A percentile compares a stretch with the other conserved stretches of the same genome.
phyloP scores from a whole-genome alignment of 1,140 invertebrate genomes.

The Calephelis virginiensis region DNA sequence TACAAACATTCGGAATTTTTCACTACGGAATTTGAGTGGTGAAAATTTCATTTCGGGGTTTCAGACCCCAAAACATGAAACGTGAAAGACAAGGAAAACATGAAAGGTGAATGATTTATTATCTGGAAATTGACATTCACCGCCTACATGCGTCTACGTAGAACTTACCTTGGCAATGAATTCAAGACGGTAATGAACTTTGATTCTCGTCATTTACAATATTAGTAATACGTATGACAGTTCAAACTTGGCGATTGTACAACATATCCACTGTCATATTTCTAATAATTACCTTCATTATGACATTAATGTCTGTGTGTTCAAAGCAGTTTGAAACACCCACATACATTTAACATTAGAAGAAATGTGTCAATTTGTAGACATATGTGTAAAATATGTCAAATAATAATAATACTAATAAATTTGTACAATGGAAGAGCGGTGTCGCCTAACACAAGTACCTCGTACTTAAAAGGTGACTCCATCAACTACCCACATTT shows the following conservation, averaged over 20 bases:
- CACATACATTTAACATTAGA: not conserved
- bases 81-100: not conserved
- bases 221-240: slow-evolving; percentile 18
- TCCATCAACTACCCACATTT: no score
- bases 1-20: no score
- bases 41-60: no score
- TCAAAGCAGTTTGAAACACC: slow-evolving; percentile 1
- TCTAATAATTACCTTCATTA: slow-evolving; percentile 30
- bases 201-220: slow-evolving; percentile 47
- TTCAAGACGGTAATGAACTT: slow-evolving; percentile 64
- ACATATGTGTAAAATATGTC: not conserved
- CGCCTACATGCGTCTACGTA: slow-evolving; percentile 39
- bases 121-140: slow-evolving; percentile 1
- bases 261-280: slow-evolving; percentile 10
- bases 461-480: no score
- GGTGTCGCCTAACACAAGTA: no score
- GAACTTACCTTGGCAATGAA: slow-evolving; percentile 64
- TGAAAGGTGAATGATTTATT: slow-evolving; percentile 18
- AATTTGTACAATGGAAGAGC: no score
- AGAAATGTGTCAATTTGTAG: slow-evolving; percentile 18
- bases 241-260: slow-evolving; percentile 6
- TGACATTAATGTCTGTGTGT: slow-evolving; percentile 1
- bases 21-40: no score
- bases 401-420: not conserved
- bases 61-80: no score